phyloP scores from a whole-genome alignment of 2,888 invertebrate species.

The Anorthoa munda region DNA sequence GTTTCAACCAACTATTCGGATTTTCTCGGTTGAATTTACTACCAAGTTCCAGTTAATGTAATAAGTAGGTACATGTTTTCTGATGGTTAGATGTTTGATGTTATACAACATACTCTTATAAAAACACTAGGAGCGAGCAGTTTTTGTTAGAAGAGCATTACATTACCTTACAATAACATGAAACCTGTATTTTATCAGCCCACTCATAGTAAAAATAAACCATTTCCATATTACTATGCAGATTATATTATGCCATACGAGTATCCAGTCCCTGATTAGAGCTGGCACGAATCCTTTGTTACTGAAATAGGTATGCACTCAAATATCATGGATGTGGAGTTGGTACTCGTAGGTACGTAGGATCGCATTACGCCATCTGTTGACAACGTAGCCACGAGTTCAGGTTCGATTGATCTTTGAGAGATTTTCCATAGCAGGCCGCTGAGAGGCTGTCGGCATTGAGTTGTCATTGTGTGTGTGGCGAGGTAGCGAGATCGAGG shows the following conservation, averaged over 20 bases:
- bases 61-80: slow-evolving; percentile 3
- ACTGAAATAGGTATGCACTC: slow-evolving; percentile 32
- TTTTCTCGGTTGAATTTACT: slow-evolving; percentile 49
- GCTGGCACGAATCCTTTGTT: slow-evolving; percentile 12
- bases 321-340: slow-evolving; percentile 17
- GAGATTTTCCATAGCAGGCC: slow-evolving; percentile 69
- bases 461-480: slow-evolving; percentile 68
- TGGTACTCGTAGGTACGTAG: slow-evolving; percentile 8
- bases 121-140: neutral
- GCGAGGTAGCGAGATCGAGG: slow-evolving; percentile 57
- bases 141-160: neutral
- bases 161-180: slow-evolving; percentile 8
- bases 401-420: slow-evolving; percentile 73
- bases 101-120: slow-evolving; percentile 7
- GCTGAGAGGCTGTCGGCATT: slow-evolving; percentile 67
- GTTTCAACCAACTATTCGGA: slow-evolving; percentile 65
- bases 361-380: slow-evolving; percentile 48
- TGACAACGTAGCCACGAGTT: slow-evolving; percentile 61
- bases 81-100: neutral
- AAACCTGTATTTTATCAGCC: slow-evolving; percentile 1
- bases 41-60: slow-evolving; percentile 11
- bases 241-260: slow-evolving; percentile 7
- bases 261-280: slow-evolving; percentile 29
- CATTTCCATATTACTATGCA: slow-evolving; percentile 17
- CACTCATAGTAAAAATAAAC: slow-evolving; percentile 25